These are phyloP conservation scores for Meteorus sp. DNA, from an alignment of 1,140 invertebrate species.

Conservation along the genomic window DNA sequence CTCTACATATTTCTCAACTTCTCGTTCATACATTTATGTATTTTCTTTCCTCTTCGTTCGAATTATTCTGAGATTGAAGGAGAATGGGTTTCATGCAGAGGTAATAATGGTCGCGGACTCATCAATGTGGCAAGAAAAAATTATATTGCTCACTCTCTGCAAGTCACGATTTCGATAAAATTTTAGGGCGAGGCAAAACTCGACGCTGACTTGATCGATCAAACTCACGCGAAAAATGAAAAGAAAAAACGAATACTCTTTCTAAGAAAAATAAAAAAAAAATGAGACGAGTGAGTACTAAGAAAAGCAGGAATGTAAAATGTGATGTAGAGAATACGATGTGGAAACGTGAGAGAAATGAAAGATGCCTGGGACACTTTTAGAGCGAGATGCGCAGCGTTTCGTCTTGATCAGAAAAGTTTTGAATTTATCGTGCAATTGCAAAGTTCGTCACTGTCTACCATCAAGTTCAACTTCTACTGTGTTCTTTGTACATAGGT, in stretches of 20 bases:
- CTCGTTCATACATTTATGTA: too few relatives aligned
- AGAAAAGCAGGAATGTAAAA: too few relatives aligned
- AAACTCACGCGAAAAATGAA: constrained; percentile 15
- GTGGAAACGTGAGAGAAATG: too few relatives aligned
- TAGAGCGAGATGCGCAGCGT: neutral
- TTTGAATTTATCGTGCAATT: constrained; percentile 25
- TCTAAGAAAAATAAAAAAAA: too few relatives aligned
- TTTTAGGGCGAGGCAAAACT: constrained; percentile 5
- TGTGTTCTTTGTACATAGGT: neutral
- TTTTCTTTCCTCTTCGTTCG: too few relatives aligned
- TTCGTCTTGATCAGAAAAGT: constrained; percentile 28
- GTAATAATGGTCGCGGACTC: neutral
- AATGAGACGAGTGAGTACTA: too few relatives aligned
- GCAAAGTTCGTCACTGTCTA: constrained; percentile 13
- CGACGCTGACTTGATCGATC: constrained; percentile 25
- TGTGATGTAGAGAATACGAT: too few relatives aligned
- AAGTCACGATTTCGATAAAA: constrained; percentile 23
- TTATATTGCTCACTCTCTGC: constrained; percentile 14
- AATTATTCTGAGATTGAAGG: too few relatives aligned
- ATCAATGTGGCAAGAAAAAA: constrained; percentile 18
- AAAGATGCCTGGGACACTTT: constrained; percentile 3
- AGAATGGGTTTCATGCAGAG: neutral
- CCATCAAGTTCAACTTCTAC: constrained; percentile 14
- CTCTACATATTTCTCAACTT: too few relatives aligned
- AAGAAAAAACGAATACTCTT: too few relatives aligned